Conservation (phyloP, 1,140 invertebrate species). For the Heliothis subflexa region DNA sequence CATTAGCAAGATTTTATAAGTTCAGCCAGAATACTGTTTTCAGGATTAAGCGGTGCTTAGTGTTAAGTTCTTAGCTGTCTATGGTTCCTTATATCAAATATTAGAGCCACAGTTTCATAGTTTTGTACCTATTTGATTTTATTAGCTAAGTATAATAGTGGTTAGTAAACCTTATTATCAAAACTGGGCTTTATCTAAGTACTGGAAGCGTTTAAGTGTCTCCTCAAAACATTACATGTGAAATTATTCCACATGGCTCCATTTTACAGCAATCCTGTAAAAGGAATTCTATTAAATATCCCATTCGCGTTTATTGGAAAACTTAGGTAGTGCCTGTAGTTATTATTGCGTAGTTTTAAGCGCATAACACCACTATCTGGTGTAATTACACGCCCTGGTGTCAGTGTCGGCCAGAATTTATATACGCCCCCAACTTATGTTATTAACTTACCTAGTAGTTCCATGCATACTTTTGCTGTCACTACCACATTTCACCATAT, state of each 20-base stretch:
- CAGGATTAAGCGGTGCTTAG: slow-evolving; percentile 23
- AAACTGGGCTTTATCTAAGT: too few species aligned
- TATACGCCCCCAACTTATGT: slow-evolving; percentile 74
- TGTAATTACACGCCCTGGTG: slow-evolving; percentile 73
- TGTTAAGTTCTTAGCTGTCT: slow-evolving; percentile 4
- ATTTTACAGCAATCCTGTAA: slow-evolving; percentile 33
- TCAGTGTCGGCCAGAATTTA: slow-evolving; percentile 71
- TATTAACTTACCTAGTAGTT: slow-evolving; percentile 70
- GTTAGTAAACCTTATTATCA: too few species aligned
- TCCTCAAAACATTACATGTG: not conserved
- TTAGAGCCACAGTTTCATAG: not conserved
- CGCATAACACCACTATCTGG: slow-evolving; percentile 77
- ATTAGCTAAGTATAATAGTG: too few species aligned
- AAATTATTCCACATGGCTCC: not conserved
- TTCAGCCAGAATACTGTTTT: slow-evolving; percentile 55
- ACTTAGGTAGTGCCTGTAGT: slow-evolving; percentile 52
- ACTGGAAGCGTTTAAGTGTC: not conserved
- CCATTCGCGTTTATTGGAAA: slow-evolving; percentile 50
- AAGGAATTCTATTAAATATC: slow-evolving; percentile 38
- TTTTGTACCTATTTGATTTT: too few species aligned
- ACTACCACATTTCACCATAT: slow-evolving; percentile 22
- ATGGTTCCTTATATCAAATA: slow-evolving; percentile 3
- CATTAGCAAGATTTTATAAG: slow-evolving; percentile 81
- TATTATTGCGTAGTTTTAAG: slow-evolving; percentile 70
- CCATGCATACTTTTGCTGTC: slow-evolving; percentile 64